These are phyloP conservation scores for Apeltes quadracus DNA, from an alignment of 2,113 vertebrate species.

Conservation along the genomic window DNA sequence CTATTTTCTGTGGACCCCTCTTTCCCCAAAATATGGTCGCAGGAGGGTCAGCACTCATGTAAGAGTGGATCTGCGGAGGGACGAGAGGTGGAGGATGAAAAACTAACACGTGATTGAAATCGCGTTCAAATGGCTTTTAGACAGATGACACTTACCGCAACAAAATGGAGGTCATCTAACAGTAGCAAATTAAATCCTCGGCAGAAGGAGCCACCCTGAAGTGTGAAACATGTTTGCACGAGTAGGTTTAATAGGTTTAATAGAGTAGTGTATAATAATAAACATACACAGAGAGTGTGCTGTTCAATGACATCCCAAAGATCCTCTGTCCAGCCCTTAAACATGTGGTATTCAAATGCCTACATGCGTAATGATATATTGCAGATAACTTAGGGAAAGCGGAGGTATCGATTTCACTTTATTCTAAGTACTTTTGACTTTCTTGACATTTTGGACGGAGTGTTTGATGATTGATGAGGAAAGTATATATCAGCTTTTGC, in stretches of 20 bases:
- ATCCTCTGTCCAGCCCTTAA: not conserved
- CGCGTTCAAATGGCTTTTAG: not conserved
- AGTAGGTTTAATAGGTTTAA: too few species aligned
- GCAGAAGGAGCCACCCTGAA: not conserved
- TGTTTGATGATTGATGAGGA: not conserved
- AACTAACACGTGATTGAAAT: conserved; percentile 8
- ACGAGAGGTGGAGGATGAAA: not conserved
- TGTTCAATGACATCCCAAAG: not conserved
- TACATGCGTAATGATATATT: not conserved
- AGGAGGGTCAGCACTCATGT: conserved; percentile 25
- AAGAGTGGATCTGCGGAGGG: conserved; percentile 6
- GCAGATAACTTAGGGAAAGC: not conserved
- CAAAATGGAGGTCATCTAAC: not conserved
- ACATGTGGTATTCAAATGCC: not conserved
- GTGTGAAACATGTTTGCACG: not conserved
- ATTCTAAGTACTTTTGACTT: not conserved
- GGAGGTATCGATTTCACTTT: not conserved
- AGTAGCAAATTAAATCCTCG: not conserved
- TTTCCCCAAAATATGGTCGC: not conserved
- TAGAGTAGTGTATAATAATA: too few species aligned
- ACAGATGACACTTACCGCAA: not conserved
- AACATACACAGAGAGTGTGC: not conserved
- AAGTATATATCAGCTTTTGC: not conserved
- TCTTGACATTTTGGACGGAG: not conserved
- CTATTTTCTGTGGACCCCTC: conserved; percentile 7